Evolutionary conservation across 1,140 invertebrate genomes (phyloP).

Genomic region (Babylonia areolata): DNA sequence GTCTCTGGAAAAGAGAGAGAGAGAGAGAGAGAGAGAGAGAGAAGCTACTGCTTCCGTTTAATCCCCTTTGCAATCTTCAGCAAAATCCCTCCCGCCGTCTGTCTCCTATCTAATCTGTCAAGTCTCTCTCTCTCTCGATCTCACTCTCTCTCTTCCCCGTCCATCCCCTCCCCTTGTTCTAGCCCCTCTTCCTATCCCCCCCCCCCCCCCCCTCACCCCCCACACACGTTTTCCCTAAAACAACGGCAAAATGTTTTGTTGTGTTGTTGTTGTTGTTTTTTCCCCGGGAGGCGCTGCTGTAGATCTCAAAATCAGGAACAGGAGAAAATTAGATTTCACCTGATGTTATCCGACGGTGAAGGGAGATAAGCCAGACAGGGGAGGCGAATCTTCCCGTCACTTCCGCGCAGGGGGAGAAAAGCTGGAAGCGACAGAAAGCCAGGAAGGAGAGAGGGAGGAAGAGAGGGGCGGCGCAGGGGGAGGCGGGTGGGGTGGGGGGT

Average conservation of each 20-base stretch:
- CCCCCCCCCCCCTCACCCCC: neutral
- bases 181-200: neutral
- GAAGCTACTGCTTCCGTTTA: neutral
- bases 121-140: neutral
- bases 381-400: constrained; percentile 5
- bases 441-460: neutral
- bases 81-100: too few relatives aligned
- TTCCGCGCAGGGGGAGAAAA: neutral
- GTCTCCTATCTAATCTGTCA: too few relatives aligned
- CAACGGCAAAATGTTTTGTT: too few relatives aligned
- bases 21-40: too few relatives aligned
- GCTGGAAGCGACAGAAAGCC: neutral
- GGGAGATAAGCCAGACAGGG: constrained; percentile 14
- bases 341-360: constrained; percentile 10
- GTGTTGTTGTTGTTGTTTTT: neutral
- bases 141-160: neutral
- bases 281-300: neutral
- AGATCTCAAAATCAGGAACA: neutral
- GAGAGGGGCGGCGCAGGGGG: neutral
- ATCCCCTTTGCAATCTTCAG: neutral
- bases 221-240: too few relatives aligned
- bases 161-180: neutral
- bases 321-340: constrained; percentile 20
- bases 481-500: too few relatives aligned
- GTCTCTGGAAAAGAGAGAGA: too few relatives aligned